These are phyloP conservation scores for Ganaspis brasiliensis DNA, from an alignment of 2,888 invertebrate species.

Conservation along the genomic window DNA sequence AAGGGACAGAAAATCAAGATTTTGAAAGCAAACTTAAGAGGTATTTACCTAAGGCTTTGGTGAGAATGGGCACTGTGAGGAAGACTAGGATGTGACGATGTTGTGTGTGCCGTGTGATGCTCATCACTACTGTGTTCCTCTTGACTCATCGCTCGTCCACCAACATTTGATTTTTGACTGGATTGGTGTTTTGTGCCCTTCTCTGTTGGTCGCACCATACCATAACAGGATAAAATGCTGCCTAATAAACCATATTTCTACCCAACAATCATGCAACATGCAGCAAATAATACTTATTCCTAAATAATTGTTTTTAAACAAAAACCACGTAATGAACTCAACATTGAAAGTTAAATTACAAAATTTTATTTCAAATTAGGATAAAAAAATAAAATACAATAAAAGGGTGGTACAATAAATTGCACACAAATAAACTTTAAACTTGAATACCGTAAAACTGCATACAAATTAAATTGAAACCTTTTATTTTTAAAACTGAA, in stretches of 20 bases:
- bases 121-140: conserved; percentile 82
- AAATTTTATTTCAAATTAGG: no score
- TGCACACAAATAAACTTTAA: no score
- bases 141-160: conserved; percentile 79
- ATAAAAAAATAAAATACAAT: no score
- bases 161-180: conserved; percentile 70
- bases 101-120: conserved; percentile 78
- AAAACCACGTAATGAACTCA: no score
- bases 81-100: conserved; percentile 78
- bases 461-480: no score
- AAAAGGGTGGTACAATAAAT: no score
- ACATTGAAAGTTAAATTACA: no score
- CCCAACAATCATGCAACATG: conserved; percentile 69
- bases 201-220: conserved; percentile 72
- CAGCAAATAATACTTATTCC: conserved; percentile 51
- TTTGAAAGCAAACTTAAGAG: neutral
- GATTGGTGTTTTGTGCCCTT: conserved; percentile 73
- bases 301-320: neutral
- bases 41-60: conserved; percentile 77
- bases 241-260: conserved; percentile 69
- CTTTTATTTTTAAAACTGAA: no score
- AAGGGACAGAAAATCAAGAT: conserved; percentile 19
- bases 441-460: no score
- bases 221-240: conserved; percentile 73
- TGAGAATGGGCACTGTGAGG: conserved; percentile 78